A percentile compares a stretch with the other conserved stretches of the same genome.
phyloP scores from a whole-genome alignment of 2,888 invertebrate genomes.

The Germaria angustata region DNA sequence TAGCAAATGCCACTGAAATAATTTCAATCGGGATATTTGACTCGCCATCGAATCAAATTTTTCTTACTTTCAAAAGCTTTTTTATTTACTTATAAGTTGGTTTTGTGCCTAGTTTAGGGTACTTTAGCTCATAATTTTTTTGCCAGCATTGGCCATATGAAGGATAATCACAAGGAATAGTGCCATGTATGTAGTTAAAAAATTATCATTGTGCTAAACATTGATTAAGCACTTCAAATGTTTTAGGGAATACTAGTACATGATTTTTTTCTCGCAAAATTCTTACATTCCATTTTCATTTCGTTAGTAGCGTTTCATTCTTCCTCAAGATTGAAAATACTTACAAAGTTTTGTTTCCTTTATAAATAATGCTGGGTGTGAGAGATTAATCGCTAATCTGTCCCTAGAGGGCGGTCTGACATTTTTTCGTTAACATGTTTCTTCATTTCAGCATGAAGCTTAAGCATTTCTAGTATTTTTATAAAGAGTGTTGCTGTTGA shows the following conservation, averaged over 20 bases:
- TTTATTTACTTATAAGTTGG: too few species aligned
- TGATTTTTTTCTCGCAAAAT: slow-evolving; percentile 11
- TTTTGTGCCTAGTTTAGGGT: slow-evolving; percentile 8
- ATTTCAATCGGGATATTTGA: too few species aligned
- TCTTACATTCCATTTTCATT: slow-evolving; percentile 7
- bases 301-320: slow-evolving; percentile 21
- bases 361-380: slow-evolving; percentile 60
- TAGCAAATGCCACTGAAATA: too few species aligned
- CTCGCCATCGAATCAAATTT: too few species aligned
- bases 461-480: not conserved
- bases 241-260: slow-evolving; percentile 44
- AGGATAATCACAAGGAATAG: not conserved
- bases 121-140: not conserved
- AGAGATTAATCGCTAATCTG: slow-evolving; percentile 79
- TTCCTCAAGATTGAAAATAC: slow-evolving; percentile 45
- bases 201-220: slow-evolving; percentile 63
- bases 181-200: slow-evolving; percentile 40
- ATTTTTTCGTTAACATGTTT: slow-evolving; percentile 68
- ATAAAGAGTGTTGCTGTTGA: slow-evolving; percentile 61
- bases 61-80: too few species aligned
- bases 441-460: slow-evolving; percentile 5
- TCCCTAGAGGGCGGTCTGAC: slow-evolving; percentile 78
- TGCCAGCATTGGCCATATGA: slow-evolving; percentile 2
- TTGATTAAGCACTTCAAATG: slow-evolving; percentile 59
- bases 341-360: slow-evolving; percentile 46